phyloP scores from a whole-genome alignment of 2,888 invertebrate genomes.

The Hirudinaria manillensis region DNA sequence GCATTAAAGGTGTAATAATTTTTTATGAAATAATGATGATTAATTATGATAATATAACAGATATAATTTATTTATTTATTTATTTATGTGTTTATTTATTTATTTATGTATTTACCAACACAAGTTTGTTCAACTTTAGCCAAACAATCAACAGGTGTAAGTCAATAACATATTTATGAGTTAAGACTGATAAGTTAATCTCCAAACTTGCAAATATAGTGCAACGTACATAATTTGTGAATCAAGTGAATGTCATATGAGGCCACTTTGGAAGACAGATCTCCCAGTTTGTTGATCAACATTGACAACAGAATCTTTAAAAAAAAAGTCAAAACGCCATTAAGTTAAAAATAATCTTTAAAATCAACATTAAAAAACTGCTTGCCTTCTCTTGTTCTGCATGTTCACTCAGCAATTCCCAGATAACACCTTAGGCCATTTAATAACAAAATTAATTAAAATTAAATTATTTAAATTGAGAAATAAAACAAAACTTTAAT shows the following conservation, averaged over 20 bases:
- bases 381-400: slow-evolving; percentile 76
- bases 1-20: slow-evolving; percentile 18
- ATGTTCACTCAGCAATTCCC: slow-evolving; percentile 69
- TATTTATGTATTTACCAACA: neutral
- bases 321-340: neutral
- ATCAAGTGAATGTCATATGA: slow-evolving; percentile 81
- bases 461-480: too few relatives aligned
- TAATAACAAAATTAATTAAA: neutral
- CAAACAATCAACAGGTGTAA: too few relatives aligned
- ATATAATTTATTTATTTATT: neutral
- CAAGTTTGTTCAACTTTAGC: too few relatives aligned
- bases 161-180: too few relatives aligned
- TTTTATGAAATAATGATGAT: neutral
- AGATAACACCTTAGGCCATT: slow-evolving; percentile 58
- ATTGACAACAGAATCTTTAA: slow-evolving; percentile 63
- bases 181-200: too few relatives aligned
- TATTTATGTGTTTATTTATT: too few relatives aligned
- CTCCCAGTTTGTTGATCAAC: slow-evolving; percentile 89
- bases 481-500: too few relatives aligned
- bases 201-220: neutral
- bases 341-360: too few relatives aligned
- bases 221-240: slow-evolving; percentile 62
- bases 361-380: slow-evolving; percentile 55
- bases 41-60: neutral
- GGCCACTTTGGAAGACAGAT: slow-evolving; percentile 79